Conservation (phyloP, 2,888 invertebrate genomes). For the Spilarctia lutea region DNA sequence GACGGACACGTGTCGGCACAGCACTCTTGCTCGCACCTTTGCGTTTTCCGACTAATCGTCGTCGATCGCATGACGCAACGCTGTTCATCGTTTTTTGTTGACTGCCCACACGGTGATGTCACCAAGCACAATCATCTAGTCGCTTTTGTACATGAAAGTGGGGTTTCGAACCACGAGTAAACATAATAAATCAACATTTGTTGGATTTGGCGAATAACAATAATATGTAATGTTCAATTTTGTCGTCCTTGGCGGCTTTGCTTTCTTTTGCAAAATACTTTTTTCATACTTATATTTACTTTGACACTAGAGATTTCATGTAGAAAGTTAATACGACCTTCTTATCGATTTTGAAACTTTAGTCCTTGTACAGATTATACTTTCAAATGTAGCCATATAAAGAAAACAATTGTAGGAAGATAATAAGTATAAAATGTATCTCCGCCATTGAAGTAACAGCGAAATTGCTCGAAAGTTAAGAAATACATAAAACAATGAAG, state of each 20-base stretch:
- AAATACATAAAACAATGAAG: slow-evolving; percentile 9
- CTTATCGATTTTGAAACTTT: not conserved
- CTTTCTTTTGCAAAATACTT: not conserved
- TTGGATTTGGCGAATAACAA: not conserved
- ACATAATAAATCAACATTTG: slow-evolving; percentile 2
- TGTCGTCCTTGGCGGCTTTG: not conserved
- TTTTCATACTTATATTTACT: not conserved
- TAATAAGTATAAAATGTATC: not conserved
- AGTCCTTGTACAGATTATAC: not conserved
- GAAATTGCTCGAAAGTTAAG: not conserved
- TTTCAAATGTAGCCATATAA: not conserved
- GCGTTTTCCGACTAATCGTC: slow-evolving; percentile 55
- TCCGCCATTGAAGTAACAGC: not conserved
- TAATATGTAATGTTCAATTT: not conserved
- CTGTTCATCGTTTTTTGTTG: slow-evolving; percentile 65
- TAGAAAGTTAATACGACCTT: not conserved
- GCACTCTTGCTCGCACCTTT: slow-evolving; percentile 41
- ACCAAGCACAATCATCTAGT: slow-evolving; percentile 57
- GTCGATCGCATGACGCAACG: slow-evolving; percentile 64
- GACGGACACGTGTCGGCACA: slow-evolving; percentile 56
- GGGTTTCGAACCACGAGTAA: slow-evolving; percentile 24
- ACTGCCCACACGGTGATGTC: slow-evolving; percentile 71
- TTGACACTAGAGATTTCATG: not conserved
- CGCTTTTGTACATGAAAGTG: slow-evolving; percentile 44
- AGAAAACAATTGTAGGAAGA: not conserved